A percentile compares a stretch with the other conserved stretches of the same genome.
These are phyloP conservation scores for Cheilosia vulpina DNA, from an alignment of 2,888 invertebrate genomes.

Conservation along the genomic window DNA sequence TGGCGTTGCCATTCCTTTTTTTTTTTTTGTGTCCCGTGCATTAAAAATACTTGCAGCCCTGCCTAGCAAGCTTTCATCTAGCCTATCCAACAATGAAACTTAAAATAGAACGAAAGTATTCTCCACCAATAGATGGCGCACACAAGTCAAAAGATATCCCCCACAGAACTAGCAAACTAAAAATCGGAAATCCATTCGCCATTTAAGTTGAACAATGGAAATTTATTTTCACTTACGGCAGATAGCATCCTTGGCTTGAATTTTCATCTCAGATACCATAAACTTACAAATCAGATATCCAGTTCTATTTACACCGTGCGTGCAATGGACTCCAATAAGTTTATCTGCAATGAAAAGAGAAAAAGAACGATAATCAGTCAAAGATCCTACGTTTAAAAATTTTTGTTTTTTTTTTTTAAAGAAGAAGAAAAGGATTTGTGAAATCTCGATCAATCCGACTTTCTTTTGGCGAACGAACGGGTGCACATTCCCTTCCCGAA, in stretches of 20 bases:
- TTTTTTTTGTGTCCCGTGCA: too few species aligned
- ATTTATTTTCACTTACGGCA: slow-evolving; percentile 83
- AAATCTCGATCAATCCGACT: slow-evolving; percentile 45
- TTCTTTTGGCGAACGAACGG: slow-evolving; percentile 47
- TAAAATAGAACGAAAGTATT: too few species aligned
- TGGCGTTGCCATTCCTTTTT: too few species aligned
- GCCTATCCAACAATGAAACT: too few species aligned
- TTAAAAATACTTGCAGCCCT: too few species aligned
- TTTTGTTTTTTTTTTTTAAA: not conserved
- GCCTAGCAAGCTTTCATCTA: too few species aligned
- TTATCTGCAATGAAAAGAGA: slow-evolving; percentile 85
- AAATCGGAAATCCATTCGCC: not conserved
- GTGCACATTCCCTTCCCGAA: slow-evolving; percentile 67
- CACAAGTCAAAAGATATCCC: not conserved
- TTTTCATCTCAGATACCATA: slow-evolving; percentile 87
- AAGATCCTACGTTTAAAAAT: slow-evolving; percentile 20
- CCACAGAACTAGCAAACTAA: not conserved
- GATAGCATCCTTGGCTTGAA: slow-evolving; percentile 85
- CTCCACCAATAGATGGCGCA: not conserved
- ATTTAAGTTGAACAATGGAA: slow-evolving; percentile 6
- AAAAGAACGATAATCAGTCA: slow-evolving; percentile 30
- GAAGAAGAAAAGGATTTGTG: slow-evolving; percentile 18
- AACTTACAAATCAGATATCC: slow-evolving; percentile 91
- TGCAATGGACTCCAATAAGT: slow-evolving; percentile 92
- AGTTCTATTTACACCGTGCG: slow-evolving; percentile 92